Evolutionary conservation across 2,113 vertebrate species (phyloP).

Genomic region (Trichechus manatus): DNA sequence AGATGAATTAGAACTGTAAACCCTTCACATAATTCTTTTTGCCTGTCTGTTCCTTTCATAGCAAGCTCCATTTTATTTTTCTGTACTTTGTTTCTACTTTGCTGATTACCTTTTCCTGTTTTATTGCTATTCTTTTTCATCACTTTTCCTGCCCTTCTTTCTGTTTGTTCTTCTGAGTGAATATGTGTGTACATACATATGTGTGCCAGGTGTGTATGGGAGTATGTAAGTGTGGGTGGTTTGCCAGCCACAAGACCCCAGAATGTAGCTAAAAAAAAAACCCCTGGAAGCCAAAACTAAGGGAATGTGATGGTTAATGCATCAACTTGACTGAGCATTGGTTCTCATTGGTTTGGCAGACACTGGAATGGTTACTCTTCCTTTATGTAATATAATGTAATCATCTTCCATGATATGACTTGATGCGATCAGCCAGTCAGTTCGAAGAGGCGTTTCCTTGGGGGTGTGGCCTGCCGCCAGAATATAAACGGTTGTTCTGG

Average conservation of each 20-base stretch:
- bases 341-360: too few relatives aligned
- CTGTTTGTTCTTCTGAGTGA: background rate
- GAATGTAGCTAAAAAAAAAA: background rate
- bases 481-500: too few relatives aligned
- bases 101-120: background rate
- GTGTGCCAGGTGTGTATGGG: fast-evolving
- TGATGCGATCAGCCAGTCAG: too few relatives aligned
- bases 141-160: background rate
- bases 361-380: too few relatives aligned
- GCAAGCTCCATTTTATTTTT: background rate
- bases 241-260: background rate
- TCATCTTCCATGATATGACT: too few relatives aligned
- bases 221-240: too few relatives aligned
- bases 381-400: too few relatives aligned
- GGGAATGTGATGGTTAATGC: background rate
- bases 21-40: background rate
- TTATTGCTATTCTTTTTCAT: background rate
- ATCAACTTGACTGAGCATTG: too few relatives aligned
- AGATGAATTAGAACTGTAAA: background rate
- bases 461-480: too few relatives aligned
- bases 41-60: background rate
- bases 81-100: background rate
- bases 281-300: background rate
- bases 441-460: too few relatives aligned
- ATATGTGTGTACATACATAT: background rate